Conservation (phyloP, 2,888 invertebrate species). For the Xestoiulus laeticollis region DNA sequence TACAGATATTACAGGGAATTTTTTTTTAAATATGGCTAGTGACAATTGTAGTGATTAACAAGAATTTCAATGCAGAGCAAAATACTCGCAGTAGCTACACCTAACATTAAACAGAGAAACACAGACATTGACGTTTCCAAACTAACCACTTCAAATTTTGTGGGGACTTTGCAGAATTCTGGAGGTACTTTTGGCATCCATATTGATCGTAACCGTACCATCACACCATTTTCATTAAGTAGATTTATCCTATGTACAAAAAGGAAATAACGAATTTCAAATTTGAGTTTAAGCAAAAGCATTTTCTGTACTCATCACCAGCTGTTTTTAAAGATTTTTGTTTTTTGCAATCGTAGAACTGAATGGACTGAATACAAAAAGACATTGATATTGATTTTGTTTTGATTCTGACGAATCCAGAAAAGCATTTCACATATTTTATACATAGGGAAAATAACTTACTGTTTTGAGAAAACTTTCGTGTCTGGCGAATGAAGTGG, state of each 20-base stretch:
- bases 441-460: background rate
- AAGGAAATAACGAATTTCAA: background rate
- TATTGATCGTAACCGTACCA: background rate
- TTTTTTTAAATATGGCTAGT: background rate
- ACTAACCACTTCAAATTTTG: background rate
- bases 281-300: background rate
- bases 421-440: no score
- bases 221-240: background rate
- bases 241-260: background rate
- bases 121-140: background rate
- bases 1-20: no score
- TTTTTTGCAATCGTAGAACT: no score
- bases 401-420: no score
- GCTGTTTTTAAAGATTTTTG: no score
- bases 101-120: background rate
- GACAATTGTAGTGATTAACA: background rate
- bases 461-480: background rate
- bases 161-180: background rate
- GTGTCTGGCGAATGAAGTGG: background rate
- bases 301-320: no score
- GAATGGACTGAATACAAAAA: no score
- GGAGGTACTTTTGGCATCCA: background rate
- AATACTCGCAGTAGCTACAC: background rate
- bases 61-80: background rate
- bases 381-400: no score